These are phyloP conservation scores for Patiria miniata DNA, from an alignment of 35 echinoderm and acorn worm genomes.

Conservation along the genomic window DNA sequence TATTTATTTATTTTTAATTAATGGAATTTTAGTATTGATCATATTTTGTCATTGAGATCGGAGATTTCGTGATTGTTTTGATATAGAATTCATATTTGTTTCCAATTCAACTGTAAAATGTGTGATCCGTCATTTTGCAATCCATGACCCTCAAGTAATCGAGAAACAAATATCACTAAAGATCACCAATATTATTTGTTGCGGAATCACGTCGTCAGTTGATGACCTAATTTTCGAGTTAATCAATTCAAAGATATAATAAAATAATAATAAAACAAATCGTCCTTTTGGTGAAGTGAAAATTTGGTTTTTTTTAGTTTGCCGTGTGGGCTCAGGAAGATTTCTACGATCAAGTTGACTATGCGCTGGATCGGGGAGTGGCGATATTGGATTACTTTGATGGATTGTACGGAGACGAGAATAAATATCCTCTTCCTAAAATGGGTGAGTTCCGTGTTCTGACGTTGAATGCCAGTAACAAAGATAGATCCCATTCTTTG, in stretches of 20 bases:
- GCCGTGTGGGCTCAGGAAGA: constrained; percentile 75
- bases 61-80: neutral
- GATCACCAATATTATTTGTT: too few species aligned
- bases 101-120: too few species aligned
- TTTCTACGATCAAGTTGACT: constrained; percentile 54
- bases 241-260: too few species aligned
- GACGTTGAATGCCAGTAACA: neutral
- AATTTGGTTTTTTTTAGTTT: constrained; percentile 61
- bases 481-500: neutral
- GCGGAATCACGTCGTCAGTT: too few species aligned
- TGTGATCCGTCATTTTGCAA: too few species aligned
- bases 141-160: too few species aligned
- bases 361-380: constrained; percentile 72
- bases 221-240: too few species aligned
- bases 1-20: constrained; percentile 46
- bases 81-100: constrained; percentile 4
- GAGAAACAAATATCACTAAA: too few species aligned
- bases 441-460: constrained; percentile 57
- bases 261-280: too few species aligned
- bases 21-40: neutral
- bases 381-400: constrained; percentile 80
- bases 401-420: constrained; percentile 53
- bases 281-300: too few species aligned
- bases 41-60: neutral
- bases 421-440: constrained; percentile 77